Percentiles rank a stretch among this genome's conserved stretches.
phyloP scores from a whole-genome alignment of 2,888 invertebrate species.

The Ormyrus labotus region DNA sequence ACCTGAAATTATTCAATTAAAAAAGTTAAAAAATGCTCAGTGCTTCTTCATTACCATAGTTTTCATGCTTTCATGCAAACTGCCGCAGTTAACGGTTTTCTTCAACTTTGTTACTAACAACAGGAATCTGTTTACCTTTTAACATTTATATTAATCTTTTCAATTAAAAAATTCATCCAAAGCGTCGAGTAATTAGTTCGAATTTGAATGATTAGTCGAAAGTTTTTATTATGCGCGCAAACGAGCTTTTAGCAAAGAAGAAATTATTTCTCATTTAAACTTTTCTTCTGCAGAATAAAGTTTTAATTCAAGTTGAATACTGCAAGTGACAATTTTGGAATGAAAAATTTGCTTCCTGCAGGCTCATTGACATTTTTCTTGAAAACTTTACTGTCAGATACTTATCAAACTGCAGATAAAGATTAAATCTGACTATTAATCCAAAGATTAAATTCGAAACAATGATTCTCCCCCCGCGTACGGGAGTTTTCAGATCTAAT shows the following conservation, averaged over 20 bases:
- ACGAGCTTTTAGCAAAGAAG: too few species aligned
- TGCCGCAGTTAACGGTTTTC: neutral
- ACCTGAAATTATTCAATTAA: conserved; percentile 40
- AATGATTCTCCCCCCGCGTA: neutral
- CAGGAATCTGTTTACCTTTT: too few species aligned
- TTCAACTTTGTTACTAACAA: neutral
- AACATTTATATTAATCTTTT: too few species aligned
- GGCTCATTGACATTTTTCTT: neutral
- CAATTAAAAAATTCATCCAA: too few species aligned
- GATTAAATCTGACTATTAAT: too few species aligned
- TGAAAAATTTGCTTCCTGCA: neutral
- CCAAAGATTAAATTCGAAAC: neutral
- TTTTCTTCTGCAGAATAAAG: neutral
- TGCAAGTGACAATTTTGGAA: neutral
- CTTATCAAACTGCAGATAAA: neutral
- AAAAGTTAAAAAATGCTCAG: conserved; percentile 20
- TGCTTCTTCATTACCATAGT: conserved; percentile 19
- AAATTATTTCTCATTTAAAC: neutral
- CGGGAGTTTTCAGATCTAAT: conserved; percentile 13
- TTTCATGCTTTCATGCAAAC: conserved; percentile 11
- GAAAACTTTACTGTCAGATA: neutral
- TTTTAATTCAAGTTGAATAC: conserved; percentile 6
- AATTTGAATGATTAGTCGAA: neutral
- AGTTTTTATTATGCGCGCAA: neutral
- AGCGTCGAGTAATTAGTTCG: too few species aligned